Conservation (phyloP, 92 coral and sea anemone genomes). For the Porites evermanni region DNA sequence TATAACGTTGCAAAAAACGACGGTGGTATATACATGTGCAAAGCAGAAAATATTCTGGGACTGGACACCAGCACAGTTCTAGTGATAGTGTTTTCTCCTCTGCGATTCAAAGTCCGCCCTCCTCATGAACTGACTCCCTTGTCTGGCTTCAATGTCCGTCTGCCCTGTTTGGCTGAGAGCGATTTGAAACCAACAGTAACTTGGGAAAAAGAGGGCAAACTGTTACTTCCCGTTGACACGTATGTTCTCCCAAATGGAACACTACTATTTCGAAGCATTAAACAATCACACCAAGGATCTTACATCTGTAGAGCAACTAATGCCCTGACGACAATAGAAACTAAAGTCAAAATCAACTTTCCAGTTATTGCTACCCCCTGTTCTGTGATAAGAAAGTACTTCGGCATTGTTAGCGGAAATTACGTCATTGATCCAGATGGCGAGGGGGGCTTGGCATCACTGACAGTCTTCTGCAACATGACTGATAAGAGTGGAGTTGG, state of each 20-base stretch:
- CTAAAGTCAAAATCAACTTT: conserved; percentile 9
- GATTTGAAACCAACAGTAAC: neutral
- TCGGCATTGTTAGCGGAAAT: conserved; percentile 7
- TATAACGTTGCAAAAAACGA: neutral
- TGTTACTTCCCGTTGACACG: neutral
- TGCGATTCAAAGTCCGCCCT: neutral
- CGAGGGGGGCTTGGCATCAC: conserved; percentile 4
- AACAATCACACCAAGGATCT: conserved; percentile 19
- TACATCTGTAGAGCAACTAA: conserved; percentile 60
- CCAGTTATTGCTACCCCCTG: conserved; percentile 13
- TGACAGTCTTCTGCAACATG: conserved; percentile 53
- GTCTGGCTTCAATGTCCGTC: neutral
- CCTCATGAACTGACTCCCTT: too few relatives aligned
- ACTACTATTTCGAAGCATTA: conserved; percentile 14
- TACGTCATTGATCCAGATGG: conserved; percentile 26
- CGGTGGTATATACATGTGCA: neutral
- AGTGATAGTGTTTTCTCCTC: neutral
- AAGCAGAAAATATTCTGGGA: neutral
- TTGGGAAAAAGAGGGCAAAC: neutral
- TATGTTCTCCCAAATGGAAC: conserved; percentile 40
- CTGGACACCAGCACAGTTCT: neutral
- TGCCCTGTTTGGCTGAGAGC: neutral
- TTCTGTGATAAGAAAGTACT: conserved; percentile 1
- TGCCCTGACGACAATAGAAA: conserved; percentile 37
- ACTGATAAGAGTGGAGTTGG: neutral